Evolutionary conservation across 2,113 vertebrate species (phyloP), one percentile per base, ranked within the genome.

Genomic region (Trematomus loennbergii): DNA sequence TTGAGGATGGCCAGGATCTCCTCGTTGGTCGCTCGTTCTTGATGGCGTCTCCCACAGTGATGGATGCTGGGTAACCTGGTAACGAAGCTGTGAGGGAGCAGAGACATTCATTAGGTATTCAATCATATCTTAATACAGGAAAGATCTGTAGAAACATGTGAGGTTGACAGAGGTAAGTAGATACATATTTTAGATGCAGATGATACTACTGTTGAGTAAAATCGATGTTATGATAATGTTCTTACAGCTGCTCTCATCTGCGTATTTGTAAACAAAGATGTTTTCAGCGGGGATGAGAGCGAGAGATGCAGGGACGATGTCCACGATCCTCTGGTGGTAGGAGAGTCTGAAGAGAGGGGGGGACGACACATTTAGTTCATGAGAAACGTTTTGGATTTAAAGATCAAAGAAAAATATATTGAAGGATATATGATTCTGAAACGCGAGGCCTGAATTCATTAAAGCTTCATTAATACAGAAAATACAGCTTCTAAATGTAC

Each of bases 251-350:
- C 84, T 97, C 92, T 99, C 98, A 10, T 98, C 97, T 40, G 64
- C 87, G 0, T 98, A 99, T 92, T 99, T 99, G 93, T 96, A 97
- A 60, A 94, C 79, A 84, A 96, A 99, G 49, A 95, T 83, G 53
- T 97, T 97, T 45, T 97, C 96, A 67, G 96, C 95, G 50, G 98
- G 98, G 89, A 97, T 96, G 40, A 99, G 95, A 7, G 95, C 94
- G 16, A 95, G 95, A 99, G 95, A 96, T 53, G 97, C 88, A 70
- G 98, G 97, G 88, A 99, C 97, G 66, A 99, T 95, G 92, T 99
- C 98, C 92, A 99, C 95, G 77, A 99, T 99, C 70, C 96, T 93
- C 88, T 99, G 98, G 89, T 99, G 97, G 83, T 99, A 99, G 5
- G 98, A 99, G 73, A 99, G 96, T 87, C 98, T 99, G 90, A 0